phyloP scores from a whole-genome alignment of 2,888 invertebrate species.

The Aphodius granarius region DNA sequence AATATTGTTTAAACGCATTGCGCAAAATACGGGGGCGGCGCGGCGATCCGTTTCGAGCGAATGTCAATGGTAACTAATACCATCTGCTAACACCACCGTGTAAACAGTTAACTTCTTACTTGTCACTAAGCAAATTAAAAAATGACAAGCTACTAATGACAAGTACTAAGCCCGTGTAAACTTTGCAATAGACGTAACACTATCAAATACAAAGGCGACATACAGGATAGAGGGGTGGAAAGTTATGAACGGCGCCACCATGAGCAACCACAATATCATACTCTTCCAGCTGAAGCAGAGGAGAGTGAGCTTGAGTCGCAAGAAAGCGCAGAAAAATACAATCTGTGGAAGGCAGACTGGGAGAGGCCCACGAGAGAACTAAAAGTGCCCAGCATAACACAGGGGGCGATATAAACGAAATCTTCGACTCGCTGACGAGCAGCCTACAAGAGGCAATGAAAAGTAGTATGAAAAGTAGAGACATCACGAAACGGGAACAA shows the following conservation, averaged over 20 bases:
- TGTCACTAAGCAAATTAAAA: no score
- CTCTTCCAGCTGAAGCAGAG: neutral
- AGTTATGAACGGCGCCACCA: neutral
- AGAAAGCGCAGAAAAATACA: neutral
- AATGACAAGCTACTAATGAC: no score
- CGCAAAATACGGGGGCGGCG: no score
- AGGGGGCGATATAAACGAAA: neutral
- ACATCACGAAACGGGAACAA: no score
- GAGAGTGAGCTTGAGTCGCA: neutral
- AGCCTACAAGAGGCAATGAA: neutral
- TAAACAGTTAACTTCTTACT: no score
- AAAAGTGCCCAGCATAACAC: neutral
- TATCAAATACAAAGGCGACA: neutral
- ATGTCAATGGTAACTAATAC: no score
- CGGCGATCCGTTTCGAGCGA: no score
- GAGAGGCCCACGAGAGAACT: neutral
- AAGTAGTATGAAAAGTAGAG: neutral
- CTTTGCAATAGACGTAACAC: constrained; percentile 3
- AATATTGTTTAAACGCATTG: no score
- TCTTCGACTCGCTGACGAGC: neutral
- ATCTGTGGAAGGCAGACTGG: constrained; percentile 15
- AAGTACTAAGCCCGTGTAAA: no score
- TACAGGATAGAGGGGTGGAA: constrained; percentile 1
- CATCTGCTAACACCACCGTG: no score
- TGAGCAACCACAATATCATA: constrained; percentile 13